A percentile compares a stretch with the other conserved stretches of the same genome.
These are phyloP conservation scores for Delphinus delphis DNA, from an alignment of 2,113 vertebrate genomes.

Conservation along the genomic window DNA sequence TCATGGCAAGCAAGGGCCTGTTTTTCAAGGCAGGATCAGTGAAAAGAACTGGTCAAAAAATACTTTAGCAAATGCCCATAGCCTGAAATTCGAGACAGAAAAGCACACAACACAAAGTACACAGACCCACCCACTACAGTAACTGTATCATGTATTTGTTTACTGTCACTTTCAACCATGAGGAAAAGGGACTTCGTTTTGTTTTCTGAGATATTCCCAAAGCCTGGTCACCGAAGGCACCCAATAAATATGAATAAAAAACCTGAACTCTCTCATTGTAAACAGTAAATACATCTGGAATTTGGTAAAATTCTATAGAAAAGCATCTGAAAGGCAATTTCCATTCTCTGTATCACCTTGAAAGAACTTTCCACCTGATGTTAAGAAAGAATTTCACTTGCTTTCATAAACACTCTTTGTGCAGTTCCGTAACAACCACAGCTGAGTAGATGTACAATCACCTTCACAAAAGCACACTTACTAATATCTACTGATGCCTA, in stretches of 20 bases:
- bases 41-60: background rate
- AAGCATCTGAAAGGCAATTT: conserved; percentile 32
- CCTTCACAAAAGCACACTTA: background rate
- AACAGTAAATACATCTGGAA: background rate
- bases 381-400: background rate
- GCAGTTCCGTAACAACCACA: background rate
- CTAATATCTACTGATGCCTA: background rate
- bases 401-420: background rate
- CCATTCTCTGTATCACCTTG: background rate
- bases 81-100: background rate
- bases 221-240: background rate
- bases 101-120: background rate
- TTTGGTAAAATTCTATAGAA: conserved; percentile 18
- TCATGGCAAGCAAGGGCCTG: background rate
- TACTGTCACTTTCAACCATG: background rate
- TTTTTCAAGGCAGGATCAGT: background rate
- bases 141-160: background rate
- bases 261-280: background rate
- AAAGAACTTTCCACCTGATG: background rate
- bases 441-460: background rate
- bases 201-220: conserved; percentile 22
- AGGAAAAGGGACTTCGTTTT: background rate
- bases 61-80: background rate
- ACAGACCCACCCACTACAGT: background rate
- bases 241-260: background rate